A percentile compares a stretch with the other conserved stretches of the same genome.
phyloP scores from a whole-genome alignment of 2,113 vertebrate genomes.

The Leucoraja erinaceus region DNA sequence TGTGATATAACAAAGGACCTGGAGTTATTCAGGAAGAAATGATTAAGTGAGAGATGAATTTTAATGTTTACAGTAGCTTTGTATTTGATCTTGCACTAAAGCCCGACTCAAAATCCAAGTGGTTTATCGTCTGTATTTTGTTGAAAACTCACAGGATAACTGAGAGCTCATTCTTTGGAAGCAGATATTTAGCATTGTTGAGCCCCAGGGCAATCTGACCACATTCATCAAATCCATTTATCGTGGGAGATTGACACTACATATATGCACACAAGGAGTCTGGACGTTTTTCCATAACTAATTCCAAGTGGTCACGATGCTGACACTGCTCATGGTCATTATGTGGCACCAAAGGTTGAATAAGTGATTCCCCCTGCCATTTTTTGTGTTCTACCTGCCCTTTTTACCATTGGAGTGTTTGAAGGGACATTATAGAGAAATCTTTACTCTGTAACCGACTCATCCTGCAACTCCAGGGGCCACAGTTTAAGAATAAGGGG shows the following conservation, averaged over 20 bases:
- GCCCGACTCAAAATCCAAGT: neutral
- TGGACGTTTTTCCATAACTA: neutral
- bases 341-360: neutral
- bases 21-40: neutral
- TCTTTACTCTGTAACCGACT: too few relatives aligned
- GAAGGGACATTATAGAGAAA: too few relatives aligned
- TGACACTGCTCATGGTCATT: neutral
- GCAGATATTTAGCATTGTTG: neutral
- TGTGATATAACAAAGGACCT: neutral
- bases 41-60: neutral
- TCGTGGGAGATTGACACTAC: neutral
- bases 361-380: neutral
- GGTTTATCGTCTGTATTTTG: neutral
- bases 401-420: too few relatives aligned
- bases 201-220: neutral
- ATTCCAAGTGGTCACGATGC: neutral
- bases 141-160: neutral
- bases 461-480: too few relatives aligned
- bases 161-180: too few relatives aligned
- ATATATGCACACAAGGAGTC: neutral
- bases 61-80: constrained; percentile 16
- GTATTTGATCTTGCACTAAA: neutral
- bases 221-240: neutral
- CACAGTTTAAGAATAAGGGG: too few relatives aligned
- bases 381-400: too few relatives aligned